Evolutionary conservation across 2,113 vertebrate species (phyloP), one percentile per base, ranked within the genome.

Genomic region (Oncorhynchus masou): DNA sequence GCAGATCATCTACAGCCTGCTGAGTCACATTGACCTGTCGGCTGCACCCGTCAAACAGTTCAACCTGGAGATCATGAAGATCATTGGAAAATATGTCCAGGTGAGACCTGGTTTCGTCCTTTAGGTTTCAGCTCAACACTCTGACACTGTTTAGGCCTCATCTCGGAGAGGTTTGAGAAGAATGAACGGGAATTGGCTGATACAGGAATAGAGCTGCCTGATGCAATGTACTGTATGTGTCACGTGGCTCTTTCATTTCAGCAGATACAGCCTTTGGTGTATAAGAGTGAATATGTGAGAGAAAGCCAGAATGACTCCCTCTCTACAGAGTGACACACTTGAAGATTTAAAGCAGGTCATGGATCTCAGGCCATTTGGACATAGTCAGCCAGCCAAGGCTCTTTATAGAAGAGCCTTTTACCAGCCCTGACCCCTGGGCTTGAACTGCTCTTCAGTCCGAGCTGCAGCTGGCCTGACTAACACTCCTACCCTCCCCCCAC

Each of bases 31-130:
- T 74, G 98, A 99, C 90, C 92, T 99, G 16, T 97, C 97, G 3
- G 90, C 96, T 60, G 96, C 97, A 49, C 98, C 97, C 0, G 96
- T 96, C 76, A 99, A 99, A 79, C 96, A 97, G 91, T 99, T 99
- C 87, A 99, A 99, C 88, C 92, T 99, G 87, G 97, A 99, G 86
- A 98, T 99, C 88, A 99, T 99, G 92, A 99, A 99, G 90, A 93
- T 97, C 71, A 99, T 99, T 78, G 96, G 97, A 74, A 99, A 99
- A 95, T 99, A 99, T 34, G 96, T 99, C 45, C 98, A 99, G 96
- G 98, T 99, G 64, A 85, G 95, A 77, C 54, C 31, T 70, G 25
- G 19, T 29, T 25, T 20, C 20, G 27, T 5, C 57, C 22, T 29
- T 20, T 64, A 20, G 19, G 13, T 13, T 25, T 6, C 65, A 27